Evolutionary conservation across 2,888 invertebrate genomes (phyloP).

Genomic region (Temnothorax ravouxi): DNA sequence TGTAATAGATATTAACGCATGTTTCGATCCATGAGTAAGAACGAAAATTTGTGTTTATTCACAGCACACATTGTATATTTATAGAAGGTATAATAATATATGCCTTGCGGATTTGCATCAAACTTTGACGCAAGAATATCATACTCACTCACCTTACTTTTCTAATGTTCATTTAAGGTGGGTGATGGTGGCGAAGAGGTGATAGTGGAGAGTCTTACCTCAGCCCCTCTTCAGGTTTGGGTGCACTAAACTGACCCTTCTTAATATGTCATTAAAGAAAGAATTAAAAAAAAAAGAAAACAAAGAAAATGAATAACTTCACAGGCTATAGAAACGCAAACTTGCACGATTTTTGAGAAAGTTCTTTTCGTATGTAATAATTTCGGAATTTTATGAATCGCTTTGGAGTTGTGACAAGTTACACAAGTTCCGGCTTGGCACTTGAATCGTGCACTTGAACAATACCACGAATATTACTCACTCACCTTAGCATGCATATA

Average conservation of each 20-base stretch:
- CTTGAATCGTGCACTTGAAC: slow-evolving; percentile 61
- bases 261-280: slow-evolving; percentile 67
- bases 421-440: slow-evolving; percentile 62
- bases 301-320: slow-evolving; percentile 39
- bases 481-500: slow-evolving; percentile 66
- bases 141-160: slow-evolving; percentile 62
- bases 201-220: slow-evolving; percentile 82
- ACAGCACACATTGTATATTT: slow-evolving; percentile 54
- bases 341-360: slow-evolving; percentile 67
- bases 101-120: slow-evolving; percentile 43
- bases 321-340: slow-evolving; percentile 72
- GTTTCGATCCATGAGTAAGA: background rate
- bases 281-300: background rate
- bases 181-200: slow-evolving; percentile 82
- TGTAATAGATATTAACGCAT: slow-evolving; percentile 34
- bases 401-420: slow-evolving; percentile 59
- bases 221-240: slow-evolving; percentile 82
- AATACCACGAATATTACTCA: slow-evolving; percentile 42
- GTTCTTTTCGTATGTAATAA: slow-evolving; percentile 61
- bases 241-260: slow-evolving; percentile 76
- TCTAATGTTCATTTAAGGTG: slow-evolving; percentile 80
- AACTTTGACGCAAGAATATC: slow-evolving; percentile 39
- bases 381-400: slow-evolving; percentile 55
- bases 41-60: slow-evolving; percentile 29
- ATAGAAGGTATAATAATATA: slow-evolving; percentile 50